Base-by-base conservation (phyloP, 2,888 invertebrate species). In the Rotaria macrura region DNA sequence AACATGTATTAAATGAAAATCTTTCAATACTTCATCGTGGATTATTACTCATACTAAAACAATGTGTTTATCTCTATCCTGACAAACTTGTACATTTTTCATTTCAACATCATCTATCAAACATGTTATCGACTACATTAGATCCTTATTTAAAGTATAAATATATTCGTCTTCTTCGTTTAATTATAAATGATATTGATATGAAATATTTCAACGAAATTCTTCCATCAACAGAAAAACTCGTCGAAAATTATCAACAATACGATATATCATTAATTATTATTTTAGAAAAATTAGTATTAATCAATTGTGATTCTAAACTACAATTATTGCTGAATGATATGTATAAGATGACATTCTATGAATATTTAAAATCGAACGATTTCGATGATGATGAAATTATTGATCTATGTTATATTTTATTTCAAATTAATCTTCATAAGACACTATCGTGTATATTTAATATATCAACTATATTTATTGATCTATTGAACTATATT, bases 351-450 rank as follows among this genome's bases (percentile, higher is more conserved):
- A 10, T 12, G 43, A 43, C 79, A 79, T 43, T 43, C 25, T 2
- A 20, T 17, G 29, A 65, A 29, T 65, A 65, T 65, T 65, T 65
- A 2, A 65, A 65, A 65, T 65, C 10, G 20, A 34, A 65, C 43
- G 79, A 79, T 79, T 79, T 79, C 14, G 79, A 79, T n/a, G 79
- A 79, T 79, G 43, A 79, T 43, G 79, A 79, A 79, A 12, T 43
- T 20, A 79, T 79, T 79, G 79, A 79, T n/a, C 14, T 43, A 43
- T 79, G 79, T 43, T n/a, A 25, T 43, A 43, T 79, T 25, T 79
- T 79, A 79, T 79, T 43, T 43, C 79, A 79, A 79, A 79, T 79
- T 12, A 79, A 79, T 43, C 43, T 40, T 10, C 34, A 65, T 38
- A 40, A 25, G 12, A 25, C 9, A 43, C 43, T 43, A 25, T n/a